phyloP scores from a whole-genome alignment of 2,113 vertebrate genomes.

The Tachycineta bicolor region DNA sequence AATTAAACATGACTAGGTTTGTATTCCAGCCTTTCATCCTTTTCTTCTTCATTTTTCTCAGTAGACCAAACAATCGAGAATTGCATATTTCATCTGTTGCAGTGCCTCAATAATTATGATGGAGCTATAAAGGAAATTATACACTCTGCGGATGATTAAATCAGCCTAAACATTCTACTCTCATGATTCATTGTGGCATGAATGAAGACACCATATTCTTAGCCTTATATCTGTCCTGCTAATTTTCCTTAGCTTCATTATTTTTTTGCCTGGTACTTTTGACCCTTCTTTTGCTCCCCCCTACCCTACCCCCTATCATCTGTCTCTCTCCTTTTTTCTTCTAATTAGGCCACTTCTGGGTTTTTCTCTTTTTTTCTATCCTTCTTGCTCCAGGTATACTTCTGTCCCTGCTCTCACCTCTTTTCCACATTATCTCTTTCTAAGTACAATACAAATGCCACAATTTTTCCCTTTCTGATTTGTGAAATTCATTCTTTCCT shows the following conservation, averaged over 20 bases:
- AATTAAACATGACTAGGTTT: neutral
- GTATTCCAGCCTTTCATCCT: neutral
- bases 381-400: constrained; percentile 73
- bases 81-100: neutral
- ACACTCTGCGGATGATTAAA: constrained; percentile 10
- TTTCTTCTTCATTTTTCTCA: neutral
- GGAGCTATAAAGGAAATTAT: constrained; percentile 38
- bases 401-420: constrained; percentile 64
- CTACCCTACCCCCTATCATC: neutral
- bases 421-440: constrained; percentile 71
- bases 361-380: constrained; percentile 58
- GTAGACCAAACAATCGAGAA: neutral
- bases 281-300: constrained; percentile 39
- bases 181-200: constrained; percentile 25
- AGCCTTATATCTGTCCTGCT: constrained; percentile 26
- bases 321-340: constrained; percentile 49
- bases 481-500: constrained; percentile 77
- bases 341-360: constrained; percentile 74
- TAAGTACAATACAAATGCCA: constrained; percentile 72
- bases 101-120: constrained; percentile 42
- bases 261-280: constrained; percentile 26
- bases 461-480: constrained; percentile 69
- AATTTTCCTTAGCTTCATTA: constrained; percentile 54
- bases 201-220: constrained; percentile 44
- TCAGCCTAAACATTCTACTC: constrained; percentile 42